Evolutionary conservation across 1,140 invertebrate genomes (phyloP).

Genomic region (Aphelenchoides fujianensis): DNA sequence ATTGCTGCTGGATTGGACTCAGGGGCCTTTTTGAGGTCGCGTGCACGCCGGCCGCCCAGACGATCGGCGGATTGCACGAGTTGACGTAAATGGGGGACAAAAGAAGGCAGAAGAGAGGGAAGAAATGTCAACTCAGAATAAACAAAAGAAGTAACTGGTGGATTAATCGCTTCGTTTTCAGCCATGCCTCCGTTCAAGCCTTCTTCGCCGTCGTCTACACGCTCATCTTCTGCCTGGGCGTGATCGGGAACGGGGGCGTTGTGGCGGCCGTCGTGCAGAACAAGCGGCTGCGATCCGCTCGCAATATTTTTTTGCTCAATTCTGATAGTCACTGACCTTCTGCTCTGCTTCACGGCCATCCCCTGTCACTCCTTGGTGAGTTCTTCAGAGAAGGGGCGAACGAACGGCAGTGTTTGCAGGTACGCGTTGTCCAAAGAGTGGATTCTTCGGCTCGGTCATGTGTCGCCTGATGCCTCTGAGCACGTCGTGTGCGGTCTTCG

Average conservation of each 20-base stretch:
- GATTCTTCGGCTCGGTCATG: slow-evolving; percentile 58
- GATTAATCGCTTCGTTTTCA: no score
- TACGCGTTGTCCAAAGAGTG: slow-evolving; percentile 56
- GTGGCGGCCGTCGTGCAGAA: slow-evolving; percentile 53
- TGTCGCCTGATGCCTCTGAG: slow-evolving; percentile 57
- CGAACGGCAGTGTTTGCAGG: no score
- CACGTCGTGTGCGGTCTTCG: slow-evolving; percentile 60
- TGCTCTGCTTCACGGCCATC: slow-evolving; percentile 56
- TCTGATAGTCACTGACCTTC: slow-evolving; percentile 57
- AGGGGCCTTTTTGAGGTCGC: no score
- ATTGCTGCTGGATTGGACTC: no score
- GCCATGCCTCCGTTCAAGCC: slow-evolving; percentile 39
- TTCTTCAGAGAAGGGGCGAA: no score
- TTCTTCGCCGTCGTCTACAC: slow-evolving; percentile 52
- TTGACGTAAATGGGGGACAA: no score
- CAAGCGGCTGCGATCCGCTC: slow-evolving; percentile 59
- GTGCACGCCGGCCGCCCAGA: no score
- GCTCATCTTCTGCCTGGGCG: slow-evolving; percentile 51
- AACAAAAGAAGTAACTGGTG: no score
- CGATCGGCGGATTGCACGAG: no score
- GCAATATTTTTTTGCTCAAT: slow-evolving; percentile 61
- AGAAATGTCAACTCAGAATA: no score
- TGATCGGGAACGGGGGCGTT: slow-evolving; percentile 58
- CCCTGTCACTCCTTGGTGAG: slow-evolving; percentile 40
- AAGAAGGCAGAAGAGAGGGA: no score